Conservation (phyloP, 2,113 vertebrate genomes). For the Gallinago paraguaiae region DNA sequence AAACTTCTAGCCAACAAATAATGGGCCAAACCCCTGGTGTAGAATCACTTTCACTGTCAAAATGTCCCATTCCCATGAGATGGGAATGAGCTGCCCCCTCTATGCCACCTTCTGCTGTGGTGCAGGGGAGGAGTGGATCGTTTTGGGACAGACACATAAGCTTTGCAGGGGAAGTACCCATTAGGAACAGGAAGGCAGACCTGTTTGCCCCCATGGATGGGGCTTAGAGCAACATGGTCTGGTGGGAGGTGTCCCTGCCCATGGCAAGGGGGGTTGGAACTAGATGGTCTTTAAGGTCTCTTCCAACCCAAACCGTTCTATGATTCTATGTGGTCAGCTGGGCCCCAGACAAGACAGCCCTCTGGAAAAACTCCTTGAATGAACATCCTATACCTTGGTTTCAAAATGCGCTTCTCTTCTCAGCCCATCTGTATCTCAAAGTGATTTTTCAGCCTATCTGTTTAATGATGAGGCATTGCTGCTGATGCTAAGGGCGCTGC, state of each 20-base stretch:
- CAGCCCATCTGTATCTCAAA: conserved; percentile 8
- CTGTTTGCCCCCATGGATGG: background rate
- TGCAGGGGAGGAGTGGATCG: background rate
- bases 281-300: too few relatives aligned
- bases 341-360: background rate
- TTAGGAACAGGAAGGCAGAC: background rate
- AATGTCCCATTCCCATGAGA: background rate
- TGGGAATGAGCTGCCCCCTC: background rate
- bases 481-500: background rate
- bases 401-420: background rate
- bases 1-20: background rate
- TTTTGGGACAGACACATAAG: background rate
- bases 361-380: background rate
- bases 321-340: background rate
- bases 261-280: too few relatives aligned
- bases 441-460: background rate
- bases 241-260: too few relatives aligned
- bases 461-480: background rate
- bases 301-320: too few relatives aligned
- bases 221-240: too few relatives aligned
- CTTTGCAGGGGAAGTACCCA: background rate
- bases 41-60: background rate
- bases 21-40: background rate
- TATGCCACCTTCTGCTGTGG: background rate
- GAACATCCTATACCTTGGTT: background rate